phyloP scores from a whole-genome alignment of 2,113 vertebrate species.

The Rhipidura dahli region DNA sequence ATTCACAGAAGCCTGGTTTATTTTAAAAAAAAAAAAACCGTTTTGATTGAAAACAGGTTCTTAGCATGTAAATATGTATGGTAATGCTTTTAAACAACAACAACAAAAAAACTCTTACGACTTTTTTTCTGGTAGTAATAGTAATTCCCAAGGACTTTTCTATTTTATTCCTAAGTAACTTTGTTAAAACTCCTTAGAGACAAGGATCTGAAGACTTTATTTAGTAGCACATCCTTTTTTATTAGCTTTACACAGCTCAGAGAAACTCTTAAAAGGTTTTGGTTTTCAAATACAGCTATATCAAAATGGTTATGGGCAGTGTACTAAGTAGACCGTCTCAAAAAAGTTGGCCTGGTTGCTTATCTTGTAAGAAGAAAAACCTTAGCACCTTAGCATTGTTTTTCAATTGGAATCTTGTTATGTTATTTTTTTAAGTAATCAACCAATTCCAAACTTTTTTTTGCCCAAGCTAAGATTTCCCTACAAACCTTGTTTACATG shows the following conservation, averaged over 20 bases:
- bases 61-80: background rate
- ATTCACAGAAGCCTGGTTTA: background rate
- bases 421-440: background rate
- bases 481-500: background rate
- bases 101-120: background rate
- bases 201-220: background rate
- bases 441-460: background rate
- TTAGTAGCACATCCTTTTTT: background rate
- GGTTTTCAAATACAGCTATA: background rate
- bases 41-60: background rate
- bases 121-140: background rate
- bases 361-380: background rate
- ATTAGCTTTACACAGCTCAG: background rate
- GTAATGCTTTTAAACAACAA: background rate
- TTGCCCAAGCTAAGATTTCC: background rate
- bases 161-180: background rate
- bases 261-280: background rate
- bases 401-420: background rate
- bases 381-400: background rate
- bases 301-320: background rate
- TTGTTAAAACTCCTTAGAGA: background rate
- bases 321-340: background rate
- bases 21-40: background rate
- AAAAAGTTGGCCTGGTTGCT: background rate
- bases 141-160: background rate